These are phyloP conservation scores for Camponotus pennsylvanicus DNA, from an alignment of 1,140 invertebrate species.

Conservation along the genomic window DNA sequence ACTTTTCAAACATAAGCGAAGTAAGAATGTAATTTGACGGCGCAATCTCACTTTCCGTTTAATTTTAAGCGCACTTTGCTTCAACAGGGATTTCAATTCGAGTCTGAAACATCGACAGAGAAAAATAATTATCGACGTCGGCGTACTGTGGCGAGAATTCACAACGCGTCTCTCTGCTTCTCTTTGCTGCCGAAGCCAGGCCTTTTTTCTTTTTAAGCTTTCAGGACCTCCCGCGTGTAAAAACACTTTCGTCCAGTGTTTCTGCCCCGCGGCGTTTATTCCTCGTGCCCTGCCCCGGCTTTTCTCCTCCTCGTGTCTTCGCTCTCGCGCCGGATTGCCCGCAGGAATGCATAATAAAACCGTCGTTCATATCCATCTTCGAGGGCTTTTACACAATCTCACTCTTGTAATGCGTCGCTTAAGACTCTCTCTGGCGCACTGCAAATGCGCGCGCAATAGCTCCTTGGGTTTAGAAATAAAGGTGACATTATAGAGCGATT, in stretches of 20 bases:
- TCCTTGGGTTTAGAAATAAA: slow-evolving; percentile 14
- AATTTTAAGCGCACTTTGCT: neutral
- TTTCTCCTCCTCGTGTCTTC: slow-evolving; percentile 18
- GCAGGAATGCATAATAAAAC: slow-evolving; percentile 62
- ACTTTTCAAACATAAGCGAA: neutral
- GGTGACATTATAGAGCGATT: slow-evolving; percentile 15
- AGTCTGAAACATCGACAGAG: neutral
- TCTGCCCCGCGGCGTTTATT: slow-evolving; percentile 59
- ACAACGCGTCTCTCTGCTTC: neutral
- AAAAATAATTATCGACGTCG: neutral
- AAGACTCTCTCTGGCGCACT: neutral
- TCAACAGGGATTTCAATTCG: neutral
- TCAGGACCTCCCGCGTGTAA: slow-evolving; percentile 79
- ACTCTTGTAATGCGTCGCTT: slow-evolving; percentile 36
- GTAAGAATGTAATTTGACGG: neutral
- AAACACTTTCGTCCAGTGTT: slow-evolving; percentile 77
- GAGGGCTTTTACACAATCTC: slow-evolving; percentile 33
- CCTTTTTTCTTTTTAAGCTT: slow-evolving; percentile 62
- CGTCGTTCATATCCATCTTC: slow-evolving; percentile 46
- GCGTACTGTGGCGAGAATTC: neutral
- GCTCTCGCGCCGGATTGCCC: slow-evolving; percentile 32
- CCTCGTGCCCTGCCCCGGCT: neutral
- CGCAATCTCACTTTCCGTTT: neutral
- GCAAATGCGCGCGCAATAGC: neutral
- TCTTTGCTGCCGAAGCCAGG: slow-evolving; percentile 7